Conservation (phyloP, 2,797 vertebrate species). For the Urocyon cinereoargenteus region DNA sequence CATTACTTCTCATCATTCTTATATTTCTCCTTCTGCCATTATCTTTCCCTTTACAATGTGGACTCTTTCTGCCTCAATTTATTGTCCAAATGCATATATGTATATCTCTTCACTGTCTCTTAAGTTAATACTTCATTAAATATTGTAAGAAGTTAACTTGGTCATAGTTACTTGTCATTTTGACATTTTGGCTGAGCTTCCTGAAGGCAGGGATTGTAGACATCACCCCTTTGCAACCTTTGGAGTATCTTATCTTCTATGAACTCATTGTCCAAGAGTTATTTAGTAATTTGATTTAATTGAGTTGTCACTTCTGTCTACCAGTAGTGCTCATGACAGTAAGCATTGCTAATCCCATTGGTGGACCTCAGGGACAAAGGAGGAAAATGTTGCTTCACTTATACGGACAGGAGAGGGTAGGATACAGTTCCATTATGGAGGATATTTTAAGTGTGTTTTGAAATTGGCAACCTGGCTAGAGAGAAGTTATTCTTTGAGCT, state of each 20-base stretch:
- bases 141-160: background rate
- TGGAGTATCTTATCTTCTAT: background rate
- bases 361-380: background rate
- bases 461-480: background rate
- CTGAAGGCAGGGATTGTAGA: background rate
- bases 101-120: background rate
- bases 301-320: background rate
- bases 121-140: background rate
- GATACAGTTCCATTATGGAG: background rate
- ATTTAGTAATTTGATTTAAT: conserved; percentile 21
- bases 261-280: background rate
- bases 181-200: background rate
- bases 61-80: background rate
- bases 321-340: background rate
- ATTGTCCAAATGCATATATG: background rate
- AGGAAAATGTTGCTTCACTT: background rate
- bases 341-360: background rate
- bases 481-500: conserved; percentile 29
- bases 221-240: background rate
- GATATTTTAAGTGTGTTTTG: background rate
- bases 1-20: background rate
- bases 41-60: background rate
- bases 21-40: background rate
- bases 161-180: background rate
- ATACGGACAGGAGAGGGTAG: background rate